Evolutionary conservation across 1,140 invertebrate genomes (phyloP).

Genomic region (Aleiodes sp.): DNA sequence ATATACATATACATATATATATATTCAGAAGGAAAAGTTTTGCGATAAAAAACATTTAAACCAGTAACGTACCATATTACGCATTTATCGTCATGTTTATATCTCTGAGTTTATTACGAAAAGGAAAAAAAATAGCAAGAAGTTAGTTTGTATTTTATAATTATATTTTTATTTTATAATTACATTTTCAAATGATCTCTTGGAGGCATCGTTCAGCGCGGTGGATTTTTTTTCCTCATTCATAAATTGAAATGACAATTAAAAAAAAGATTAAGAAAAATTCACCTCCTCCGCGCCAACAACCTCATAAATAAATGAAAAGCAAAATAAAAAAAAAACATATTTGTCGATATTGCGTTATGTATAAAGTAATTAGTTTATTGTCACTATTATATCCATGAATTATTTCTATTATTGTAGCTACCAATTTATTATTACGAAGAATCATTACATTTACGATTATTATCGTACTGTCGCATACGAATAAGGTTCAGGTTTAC

Average conservation of each 20-base stretch:
- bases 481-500: constrained; percentile 46
- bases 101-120: constrained; percentile 9
- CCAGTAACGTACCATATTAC: constrained; percentile 32
- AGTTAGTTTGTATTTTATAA: constrained; percentile 53
- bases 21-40: neutral
- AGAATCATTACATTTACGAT: constrained; percentile 48
- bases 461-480: constrained; percentile 47
- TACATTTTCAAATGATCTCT: constrained; percentile 63
- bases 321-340: constrained; percentile 41
- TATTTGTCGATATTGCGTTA: constrained; percentile 53
- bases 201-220: constrained; percentile 46
- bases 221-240: neutral
- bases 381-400: constrained; percentile 31
- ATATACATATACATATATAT: neutral
- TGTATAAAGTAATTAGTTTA: constrained; percentile 29
- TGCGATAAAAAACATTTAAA: neutral
- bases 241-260: constrained; percentile 43
- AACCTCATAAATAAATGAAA: constrained; percentile 25
- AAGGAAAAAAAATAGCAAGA: constrained; percentile 36
- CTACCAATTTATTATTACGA: constrained; percentile 45
- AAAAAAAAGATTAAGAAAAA: constrained; percentile 6
- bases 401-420: constrained; percentile 35
- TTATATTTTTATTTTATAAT: constrained; percentile 48
- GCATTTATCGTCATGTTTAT: constrained; percentile 45
- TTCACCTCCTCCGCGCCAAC: constrained; percentile 32